Evolutionary conservation across 2,797 vertebrate species (phyloP).

Genomic region (Enteromius argenteus): DNA sequence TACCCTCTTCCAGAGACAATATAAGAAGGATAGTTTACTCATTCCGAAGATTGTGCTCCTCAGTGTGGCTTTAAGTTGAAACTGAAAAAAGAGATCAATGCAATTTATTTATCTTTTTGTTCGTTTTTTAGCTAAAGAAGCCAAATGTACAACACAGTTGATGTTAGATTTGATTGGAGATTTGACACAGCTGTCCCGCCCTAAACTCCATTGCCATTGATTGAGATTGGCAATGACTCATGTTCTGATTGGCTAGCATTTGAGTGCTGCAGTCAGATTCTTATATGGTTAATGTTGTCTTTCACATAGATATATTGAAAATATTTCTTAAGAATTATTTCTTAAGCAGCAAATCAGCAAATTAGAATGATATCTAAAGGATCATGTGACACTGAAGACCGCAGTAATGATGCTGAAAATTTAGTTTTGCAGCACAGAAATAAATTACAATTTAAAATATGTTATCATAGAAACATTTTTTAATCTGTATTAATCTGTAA

Average conservation of each 20-base stretch:
- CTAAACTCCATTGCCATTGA: neutral
- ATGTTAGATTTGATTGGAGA: no score
- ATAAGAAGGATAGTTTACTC: neutral
- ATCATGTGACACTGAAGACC: neutral
- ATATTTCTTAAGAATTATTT: no score
- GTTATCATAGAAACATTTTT: neutral
- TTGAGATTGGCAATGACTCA: neutral
- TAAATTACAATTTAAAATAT: neutral
- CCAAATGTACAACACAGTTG: neutral
- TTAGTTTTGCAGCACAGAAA: neutral
- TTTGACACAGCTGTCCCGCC: neutral
- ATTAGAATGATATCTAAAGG: neutral
- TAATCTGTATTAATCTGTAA: neutral
- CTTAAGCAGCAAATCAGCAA: no score
- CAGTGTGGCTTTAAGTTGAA: neutral
- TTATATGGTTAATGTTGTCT: neutral
- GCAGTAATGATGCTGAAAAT: neutral
- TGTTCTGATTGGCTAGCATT: constrained; percentile 10
- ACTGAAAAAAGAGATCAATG: neutral
- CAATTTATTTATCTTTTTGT: neutral
- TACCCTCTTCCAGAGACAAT: neutral
- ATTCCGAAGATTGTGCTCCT: neutral
- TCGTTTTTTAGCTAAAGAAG: neutral
- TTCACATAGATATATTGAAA: neutral
- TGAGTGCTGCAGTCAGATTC: neutral